phyloP scores from a whole-genome alignment of 2,888 invertebrate genomes.

The Odontothrips loti region DNA sequence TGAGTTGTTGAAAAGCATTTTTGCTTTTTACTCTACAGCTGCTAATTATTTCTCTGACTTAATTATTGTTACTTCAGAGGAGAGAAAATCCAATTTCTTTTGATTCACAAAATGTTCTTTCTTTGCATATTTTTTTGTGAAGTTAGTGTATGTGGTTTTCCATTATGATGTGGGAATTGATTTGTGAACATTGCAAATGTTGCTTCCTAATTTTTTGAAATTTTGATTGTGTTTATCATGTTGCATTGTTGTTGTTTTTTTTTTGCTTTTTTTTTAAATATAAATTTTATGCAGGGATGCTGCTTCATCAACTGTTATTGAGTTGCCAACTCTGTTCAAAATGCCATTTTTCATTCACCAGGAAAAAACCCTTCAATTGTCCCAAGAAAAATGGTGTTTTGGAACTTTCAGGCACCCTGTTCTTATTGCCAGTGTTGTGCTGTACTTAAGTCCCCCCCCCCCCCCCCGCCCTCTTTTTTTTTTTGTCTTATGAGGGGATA shows the following conservation, averaged over 20 bases:
- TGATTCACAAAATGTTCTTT: background rate
- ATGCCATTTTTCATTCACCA: background rate
- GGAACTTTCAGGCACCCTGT: too few relatives aligned
- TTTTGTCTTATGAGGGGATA: background rate
- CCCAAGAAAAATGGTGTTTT: too few relatives aligned
- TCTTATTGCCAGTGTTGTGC: background rate
- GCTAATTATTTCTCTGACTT: background rate
- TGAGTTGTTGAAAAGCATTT: background rate
- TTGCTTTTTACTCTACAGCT: background rate
- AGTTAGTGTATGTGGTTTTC: background rate
- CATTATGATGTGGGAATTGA: background rate
- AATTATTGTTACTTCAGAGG: constrained; percentile 1
- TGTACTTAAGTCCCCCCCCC: background rate
- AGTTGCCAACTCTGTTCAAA: background rate
- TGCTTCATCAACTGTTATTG: too few relatives aligned
- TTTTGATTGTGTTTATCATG: background rate
- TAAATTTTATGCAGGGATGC: background rate
- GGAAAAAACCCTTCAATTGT: too few relatives aligned
- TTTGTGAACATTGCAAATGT: too few relatives aligned
- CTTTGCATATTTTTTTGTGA: background rate
- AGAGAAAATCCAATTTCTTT: background rate
- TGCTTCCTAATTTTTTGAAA: background rate
- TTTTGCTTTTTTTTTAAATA: background rate
- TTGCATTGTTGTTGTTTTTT: background rate
- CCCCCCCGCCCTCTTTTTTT: background rate